Evolutionary conservation across 2,888 invertebrate genomes (phyloP).

Genomic region (Aplocera efformata): DNA sequence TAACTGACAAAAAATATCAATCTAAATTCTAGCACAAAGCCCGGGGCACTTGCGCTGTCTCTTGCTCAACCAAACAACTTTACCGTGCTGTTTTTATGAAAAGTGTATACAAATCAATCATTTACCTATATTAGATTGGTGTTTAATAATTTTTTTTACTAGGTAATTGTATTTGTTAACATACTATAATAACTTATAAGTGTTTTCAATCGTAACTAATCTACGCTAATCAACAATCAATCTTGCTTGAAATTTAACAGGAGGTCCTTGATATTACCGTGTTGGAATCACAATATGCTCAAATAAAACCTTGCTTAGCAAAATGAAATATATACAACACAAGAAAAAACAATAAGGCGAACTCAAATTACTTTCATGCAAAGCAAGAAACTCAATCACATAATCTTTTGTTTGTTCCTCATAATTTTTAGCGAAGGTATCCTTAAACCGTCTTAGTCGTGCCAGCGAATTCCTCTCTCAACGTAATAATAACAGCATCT

Average conservation of each 20-base stretch:
- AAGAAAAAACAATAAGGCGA: background rate
- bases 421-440: slow-evolving; percentile 13
- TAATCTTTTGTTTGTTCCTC: slow-evolving; percentile 13
- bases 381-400: slow-evolving; percentile 9
- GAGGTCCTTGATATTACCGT: too few relatives aligned
- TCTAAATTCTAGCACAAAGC: slow-evolving; percentile 80
- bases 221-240: too few relatives aligned
- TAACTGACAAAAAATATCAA: slow-evolving; percentile 79
- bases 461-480: slow-evolving; percentile 34
- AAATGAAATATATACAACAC: too few relatives aligned
- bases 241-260: too few relatives aligned
- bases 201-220: too few relatives aligned
- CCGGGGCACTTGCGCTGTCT: slow-evolving; percentile 65
- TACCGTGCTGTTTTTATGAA: slow-evolving; percentile 15
- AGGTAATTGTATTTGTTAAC: too few relatives aligned
- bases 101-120: slow-evolving; percentile 8
- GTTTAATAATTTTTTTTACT: too few relatives aligned
- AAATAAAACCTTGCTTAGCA: too few relatives aligned
- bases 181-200: too few relatives aligned
- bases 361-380: background rate
- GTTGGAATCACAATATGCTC: too few relatives aligned
- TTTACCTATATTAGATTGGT: background rate
- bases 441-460: slow-evolving; percentile 29
- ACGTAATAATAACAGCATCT: slow-evolving; percentile 46
- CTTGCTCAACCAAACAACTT: slow-evolving; percentile 49